phyloP scores from a whole-genome alignment of 1,140 invertebrate genomes.

The Galendromus occidentalis region DNA sequence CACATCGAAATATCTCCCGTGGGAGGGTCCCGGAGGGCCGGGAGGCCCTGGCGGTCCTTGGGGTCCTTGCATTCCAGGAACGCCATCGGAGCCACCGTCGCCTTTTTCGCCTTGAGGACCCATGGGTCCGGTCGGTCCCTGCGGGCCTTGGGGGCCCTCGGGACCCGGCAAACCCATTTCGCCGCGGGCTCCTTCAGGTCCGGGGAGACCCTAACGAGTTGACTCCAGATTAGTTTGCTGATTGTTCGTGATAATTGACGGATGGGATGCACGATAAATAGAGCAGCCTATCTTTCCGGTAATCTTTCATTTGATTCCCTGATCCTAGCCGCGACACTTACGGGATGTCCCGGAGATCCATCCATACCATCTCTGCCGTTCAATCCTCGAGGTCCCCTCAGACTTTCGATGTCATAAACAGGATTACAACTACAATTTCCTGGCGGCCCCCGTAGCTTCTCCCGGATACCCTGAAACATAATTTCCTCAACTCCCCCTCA shows the following conservation, averaged over 20 bases:
- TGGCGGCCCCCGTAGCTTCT: neutral
- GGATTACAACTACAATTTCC: neutral
- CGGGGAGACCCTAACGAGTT: neutral
- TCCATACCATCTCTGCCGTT: neutral
- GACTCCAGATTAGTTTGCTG: too few species aligned
- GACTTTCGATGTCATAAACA: neutral
- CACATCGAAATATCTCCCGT: constrained; percentile 2
- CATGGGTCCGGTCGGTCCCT: neutral
- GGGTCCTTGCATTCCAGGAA: neutral
- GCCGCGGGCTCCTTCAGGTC: neutral
- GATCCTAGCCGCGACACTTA: neutral
- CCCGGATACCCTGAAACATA: neutral
- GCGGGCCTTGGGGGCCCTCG: neutral
- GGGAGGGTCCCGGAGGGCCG: neutral
- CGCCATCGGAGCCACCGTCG: neutral
- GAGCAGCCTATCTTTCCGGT: too few species aligned
- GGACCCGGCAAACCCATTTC: constrained; percentile 4
- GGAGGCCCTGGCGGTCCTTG: neutral
- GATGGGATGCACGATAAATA: too few species aligned
- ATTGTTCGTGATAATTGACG: too few species aligned
- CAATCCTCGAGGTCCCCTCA: neutral
- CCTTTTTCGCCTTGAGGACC: neutral
- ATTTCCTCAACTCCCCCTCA: neutral
- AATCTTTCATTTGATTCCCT: too few species aligned
- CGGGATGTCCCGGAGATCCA: neutral